A percentile compares a stretch with the other conserved stretches of the same genome.
These are phyloP conservation scores for Phoenicopterus ruber DNA, from an alignment of 2,113 vertebrate species.

Conservation along the genomic window DNA sequence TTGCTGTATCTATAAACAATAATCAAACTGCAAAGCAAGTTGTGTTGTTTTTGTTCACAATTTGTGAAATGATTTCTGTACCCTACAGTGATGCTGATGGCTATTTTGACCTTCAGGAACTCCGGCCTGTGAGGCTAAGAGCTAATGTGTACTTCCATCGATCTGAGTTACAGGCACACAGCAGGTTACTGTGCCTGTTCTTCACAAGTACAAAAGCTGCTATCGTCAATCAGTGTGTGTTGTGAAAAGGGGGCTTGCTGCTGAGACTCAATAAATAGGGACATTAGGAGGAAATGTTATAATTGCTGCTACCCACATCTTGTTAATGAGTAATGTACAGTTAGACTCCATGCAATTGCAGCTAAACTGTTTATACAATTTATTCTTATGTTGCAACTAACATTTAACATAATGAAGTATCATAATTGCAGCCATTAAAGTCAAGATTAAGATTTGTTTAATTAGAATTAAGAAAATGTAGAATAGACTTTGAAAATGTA, in stretches of 20 bases:
- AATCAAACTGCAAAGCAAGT: slow-evolving; percentile 97
- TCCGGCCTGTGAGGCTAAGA: slow-evolving; percentile 75
- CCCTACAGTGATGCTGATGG: slow-evolving; percentile 88
- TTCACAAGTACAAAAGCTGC: slow-evolving; percentile 76
- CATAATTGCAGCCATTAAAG: slow-evolving; percentile 84
- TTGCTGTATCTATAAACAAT: slow-evolving; percentile 99
- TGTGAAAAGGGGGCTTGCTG: slow-evolving; percentile 79
- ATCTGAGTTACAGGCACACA: slow-evolving; percentile 79
- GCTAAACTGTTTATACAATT: slow-evolving; percentile 87
- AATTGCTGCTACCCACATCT: slow-evolving; percentile 86
- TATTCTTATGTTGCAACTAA: slow-evolving; percentile 84
- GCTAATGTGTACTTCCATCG: slow-evolving; percentile 83
- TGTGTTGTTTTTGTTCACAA: slow-evolving; percentile 82
- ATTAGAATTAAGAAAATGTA: slow-evolving; percentile 87
- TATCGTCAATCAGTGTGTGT: slow-evolving; percentile 77
- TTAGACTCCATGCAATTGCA: slow-evolving; percentile 81
- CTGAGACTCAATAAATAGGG: slow-evolving; percentile 86
- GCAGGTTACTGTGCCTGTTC: slow-evolving; percentile 73
- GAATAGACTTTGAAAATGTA: slow-evolving; percentile 70
- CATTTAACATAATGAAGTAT: slow-evolving; percentile 84
- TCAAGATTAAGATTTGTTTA: slow-evolving; percentile 85
- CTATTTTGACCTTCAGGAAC: slow-evolving; percentile 91
- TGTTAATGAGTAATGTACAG: slow-evolving; percentile 89
- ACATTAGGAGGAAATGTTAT: slow-evolving; percentile 84
- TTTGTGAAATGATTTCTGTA: slow-evolving; percentile 86